These are phyloP conservation scores for Phymastichus coffea DNA, from an alignment of 1,140 invertebrate species.

Conservation along the genomic window DNA sequence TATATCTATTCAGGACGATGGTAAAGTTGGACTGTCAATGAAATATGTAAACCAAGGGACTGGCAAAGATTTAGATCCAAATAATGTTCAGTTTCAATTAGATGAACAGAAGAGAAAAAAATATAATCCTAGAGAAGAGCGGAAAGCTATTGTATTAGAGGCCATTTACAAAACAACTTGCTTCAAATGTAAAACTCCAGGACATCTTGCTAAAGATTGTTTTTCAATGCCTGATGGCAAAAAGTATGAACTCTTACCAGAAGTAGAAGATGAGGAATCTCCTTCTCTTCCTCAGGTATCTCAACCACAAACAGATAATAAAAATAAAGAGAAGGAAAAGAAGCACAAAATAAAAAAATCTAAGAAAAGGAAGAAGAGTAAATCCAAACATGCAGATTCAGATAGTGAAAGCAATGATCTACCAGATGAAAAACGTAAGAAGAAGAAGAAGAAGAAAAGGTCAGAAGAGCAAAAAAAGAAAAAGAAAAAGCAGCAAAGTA, in stretches of 20 bases:
- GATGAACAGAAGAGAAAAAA: slow-evolving; percentile 47
- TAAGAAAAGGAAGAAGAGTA: slow-evolving; percentile 40
- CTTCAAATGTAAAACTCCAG: slow-evolving; percentile 49
- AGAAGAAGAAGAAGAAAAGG: slow-evolving; percentile 41
- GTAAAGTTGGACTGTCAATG: slow-evolving; percentile 55
- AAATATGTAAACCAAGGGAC: slow-evolving; percentile 54
- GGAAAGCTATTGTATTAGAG: slow-evolving; percentile 47
- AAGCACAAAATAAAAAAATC: slow-evolving; percentile 33
- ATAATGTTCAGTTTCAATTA: slow-evolving; percentile 48
- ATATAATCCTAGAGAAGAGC: slow-evolving; percentile 29
- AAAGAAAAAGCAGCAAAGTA: slow-evolving; percentile 33
- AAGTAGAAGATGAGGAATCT: slow-evolving; percentile 38
- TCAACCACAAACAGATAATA: background rate
- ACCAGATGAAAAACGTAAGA: slow-evolving; percentile 33
- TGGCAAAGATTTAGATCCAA: slow-evolving; percentile 54
- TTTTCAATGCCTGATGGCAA: slow-evolving; percentile 50
- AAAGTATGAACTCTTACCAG: slow-evolving; percentile 51
- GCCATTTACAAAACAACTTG: slow-evolving; percentile 54
- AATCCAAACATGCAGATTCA: slow-evolving; percentile 29
- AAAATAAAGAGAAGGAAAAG: slow-evolving; percentile 28
- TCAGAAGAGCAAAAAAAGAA: slow-evolving; percentile 39
- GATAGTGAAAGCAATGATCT: slow-evolving; percentile 27
- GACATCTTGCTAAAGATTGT: slow-evolving; percentile 53
- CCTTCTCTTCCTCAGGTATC: background rate
- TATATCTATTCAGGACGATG: slow-evolving; percentile 51